Conservation (phyloP, 2,797 vertebrate species). For the Psittacula echo region DNA sequence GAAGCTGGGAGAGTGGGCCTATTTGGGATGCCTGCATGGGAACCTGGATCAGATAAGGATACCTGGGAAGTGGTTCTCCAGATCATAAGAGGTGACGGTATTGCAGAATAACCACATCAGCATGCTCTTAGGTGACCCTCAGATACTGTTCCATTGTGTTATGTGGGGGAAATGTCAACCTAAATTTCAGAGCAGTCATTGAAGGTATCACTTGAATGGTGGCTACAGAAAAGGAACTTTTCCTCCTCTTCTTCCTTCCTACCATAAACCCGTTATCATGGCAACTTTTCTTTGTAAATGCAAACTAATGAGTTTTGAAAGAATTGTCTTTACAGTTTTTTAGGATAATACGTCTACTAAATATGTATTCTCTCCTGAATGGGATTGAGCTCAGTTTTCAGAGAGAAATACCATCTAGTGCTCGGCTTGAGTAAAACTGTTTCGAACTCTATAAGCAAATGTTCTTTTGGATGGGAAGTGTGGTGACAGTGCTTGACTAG, state of each 20-base stretch:
- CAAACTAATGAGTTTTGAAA: background rate
- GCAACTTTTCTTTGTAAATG: background rate
- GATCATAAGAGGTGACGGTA: background rate
- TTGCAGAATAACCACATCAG: background rate
- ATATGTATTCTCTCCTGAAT: background rate
- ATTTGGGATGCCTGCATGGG: background rate
- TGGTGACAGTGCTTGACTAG: no score
- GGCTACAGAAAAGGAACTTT: background rate
- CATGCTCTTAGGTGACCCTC: background rate
- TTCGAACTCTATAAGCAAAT: no score
- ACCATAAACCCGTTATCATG: background rate
- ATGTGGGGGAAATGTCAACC: background rate
- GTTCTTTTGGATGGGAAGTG: no score
- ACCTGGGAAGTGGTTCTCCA: background rate
- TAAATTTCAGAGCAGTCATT: background rate
- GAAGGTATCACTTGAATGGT: background rate
- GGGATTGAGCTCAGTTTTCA: background rate
- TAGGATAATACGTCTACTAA: background rate
- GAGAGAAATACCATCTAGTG: no score
- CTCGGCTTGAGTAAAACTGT: no score
- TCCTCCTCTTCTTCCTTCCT: background rate
- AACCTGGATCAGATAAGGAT: background rate
- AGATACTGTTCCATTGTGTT: background rate
- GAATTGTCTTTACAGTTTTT: background rate
- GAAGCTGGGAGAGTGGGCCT: background rate